Percentiles rank a stretch among this genome's conserved stretches.
Conservation (phyloP, 2,797 vertebrate species). For the Muscicapa comitata region DNA sequence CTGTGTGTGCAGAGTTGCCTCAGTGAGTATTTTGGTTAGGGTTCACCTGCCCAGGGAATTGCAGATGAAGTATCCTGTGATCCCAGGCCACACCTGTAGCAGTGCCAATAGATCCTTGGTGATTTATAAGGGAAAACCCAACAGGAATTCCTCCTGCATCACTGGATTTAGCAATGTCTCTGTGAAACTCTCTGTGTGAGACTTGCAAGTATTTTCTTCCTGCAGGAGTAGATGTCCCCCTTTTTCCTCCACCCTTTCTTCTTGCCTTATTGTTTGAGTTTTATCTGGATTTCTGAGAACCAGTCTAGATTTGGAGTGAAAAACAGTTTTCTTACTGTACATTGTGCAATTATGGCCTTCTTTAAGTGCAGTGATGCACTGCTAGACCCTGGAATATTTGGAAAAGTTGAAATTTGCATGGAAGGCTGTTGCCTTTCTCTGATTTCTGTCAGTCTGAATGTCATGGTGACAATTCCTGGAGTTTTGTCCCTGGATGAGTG, state of each 20-base stretch:
- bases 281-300: not conserved
- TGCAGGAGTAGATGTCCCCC: not conserved
- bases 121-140: not conserved
- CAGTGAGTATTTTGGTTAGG: not conserved
- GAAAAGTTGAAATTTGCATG: not conserved
- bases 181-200: not conserved
- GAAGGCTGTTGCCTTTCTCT: not conserved
- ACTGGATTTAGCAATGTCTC: fast-evolving
- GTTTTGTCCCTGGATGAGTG: not conserved
- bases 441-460: not conserved
- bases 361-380: not conserved
- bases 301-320: not conserved
- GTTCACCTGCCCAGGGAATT: not conserved
- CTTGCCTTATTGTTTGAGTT: not conserved
- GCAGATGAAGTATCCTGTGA: not conserved
- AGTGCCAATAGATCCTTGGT: not conserved
- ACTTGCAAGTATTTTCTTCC: not conserved
- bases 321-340: not conserved
- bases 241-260: not conserved
- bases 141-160: not conserved
- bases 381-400: not conserved
- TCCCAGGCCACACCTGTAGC: not conserved
- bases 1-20: not conserved
- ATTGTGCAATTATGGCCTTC: not conserved
- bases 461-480: not conserved